These are phyloP conservation scores for Sebastiscus albofasciatus DNA, from an alignment of 2,797 vertebrate genomes.

Conservation along the genomic window DNA sequence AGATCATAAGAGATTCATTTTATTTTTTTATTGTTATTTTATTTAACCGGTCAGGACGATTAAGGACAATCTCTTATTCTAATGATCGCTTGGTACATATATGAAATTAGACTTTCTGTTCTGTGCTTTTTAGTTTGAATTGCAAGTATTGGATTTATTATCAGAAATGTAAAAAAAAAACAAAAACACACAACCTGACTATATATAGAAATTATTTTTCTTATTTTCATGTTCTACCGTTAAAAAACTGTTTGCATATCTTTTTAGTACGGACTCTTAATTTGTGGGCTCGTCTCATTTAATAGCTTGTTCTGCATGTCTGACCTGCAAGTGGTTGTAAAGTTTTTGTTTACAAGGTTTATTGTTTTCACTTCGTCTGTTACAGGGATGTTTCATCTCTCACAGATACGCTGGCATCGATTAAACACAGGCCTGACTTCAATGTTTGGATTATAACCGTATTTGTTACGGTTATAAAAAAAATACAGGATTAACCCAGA, in stretches of 20 bases:
- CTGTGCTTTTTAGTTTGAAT: slow-evolving; percentile 61
- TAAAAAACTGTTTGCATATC: slow-evolving; percentile 77
- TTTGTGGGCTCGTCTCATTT: slow-evolving; percentile 77
- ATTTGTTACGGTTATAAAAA: slow-evolving; percentile 31
- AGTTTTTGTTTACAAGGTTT: slow-evolving; percentile 69
- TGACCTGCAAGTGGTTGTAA: slow-evolving; percentile 85
- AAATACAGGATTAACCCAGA: slow-evolving; percentile 43
- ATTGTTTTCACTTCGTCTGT: slow-evolving; percentile 59
- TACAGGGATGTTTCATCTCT: slow-evolving; percentile 54
- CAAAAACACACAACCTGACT: slow-evolving; percentile 34
- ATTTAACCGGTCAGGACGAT: slow-evolving; percentile 62
- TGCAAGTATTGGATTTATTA: slow-evolving; percentile 64
- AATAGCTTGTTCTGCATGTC: slow-evolving; percentile 86
- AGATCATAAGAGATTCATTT: slow-evolving; percentile 76
- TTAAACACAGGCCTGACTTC: slow-evolving; percentile 45
- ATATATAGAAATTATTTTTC: slow-evolving; percentile 75
- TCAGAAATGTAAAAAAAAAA: slow-evolving; percentile 63
- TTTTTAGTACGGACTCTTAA: slow-evolving; percentile 59
- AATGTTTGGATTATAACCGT: slow-evolving; percentile 29
- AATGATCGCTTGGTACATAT: slow-evolving; percentile 47
- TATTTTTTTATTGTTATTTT: slow-evolving; percentile 77
- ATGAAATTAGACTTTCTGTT: slow-evolving; percentile 53
- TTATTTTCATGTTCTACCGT: slow-evolving; percentile 83
- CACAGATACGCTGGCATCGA: slow-evolving; percentile 45
- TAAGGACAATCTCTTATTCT: slow-evolving; percentile 43